phyloP scores from a whole-genome alignment of 1,140 invertebrate genomes.

The Lamellibrachia luymesi region DNA sequence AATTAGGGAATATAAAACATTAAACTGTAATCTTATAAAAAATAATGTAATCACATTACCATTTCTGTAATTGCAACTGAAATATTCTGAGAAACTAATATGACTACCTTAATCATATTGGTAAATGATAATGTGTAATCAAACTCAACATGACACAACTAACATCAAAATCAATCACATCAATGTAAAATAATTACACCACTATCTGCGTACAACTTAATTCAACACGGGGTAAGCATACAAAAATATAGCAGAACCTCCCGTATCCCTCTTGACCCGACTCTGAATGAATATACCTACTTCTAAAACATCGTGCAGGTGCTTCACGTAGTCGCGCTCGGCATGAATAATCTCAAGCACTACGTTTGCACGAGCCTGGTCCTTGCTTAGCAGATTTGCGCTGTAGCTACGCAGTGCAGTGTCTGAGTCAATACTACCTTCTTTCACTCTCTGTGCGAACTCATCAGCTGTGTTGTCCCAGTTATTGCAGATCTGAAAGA shows the following conservation, averaged over 20 bases:
- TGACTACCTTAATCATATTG: too few species aligned
- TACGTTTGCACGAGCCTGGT: conserved; percentile 73
- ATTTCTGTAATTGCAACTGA: too few species aligned
- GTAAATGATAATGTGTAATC: too few species aligned
- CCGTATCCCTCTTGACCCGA: background rate
- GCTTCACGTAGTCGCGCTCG: conserved; percentile 79
- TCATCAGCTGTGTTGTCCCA: conserved; percentile 49
- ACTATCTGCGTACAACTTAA: too few species aligned
- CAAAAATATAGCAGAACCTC: background rate
- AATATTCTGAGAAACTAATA: too few species aligned
- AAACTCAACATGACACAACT: too few species aligned
- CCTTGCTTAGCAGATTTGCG: conserved; percentile 53
- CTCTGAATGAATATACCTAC: conserved; percentile 37
- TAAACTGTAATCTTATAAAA: too few species aligned
- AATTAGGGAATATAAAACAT: too few species aligned
- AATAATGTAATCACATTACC: too few species aligned
- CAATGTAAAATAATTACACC: too few species aligned
- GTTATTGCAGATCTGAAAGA: conserved; percentile 48
- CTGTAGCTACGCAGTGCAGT: conserved; percentile 39
- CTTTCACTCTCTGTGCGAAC: conserved; percentile 30
- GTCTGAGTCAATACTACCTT: conserved; percentile 33
- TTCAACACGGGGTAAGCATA: background rate
- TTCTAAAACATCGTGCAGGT: conserved; percentile 73
- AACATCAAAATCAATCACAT: too few species aligned
- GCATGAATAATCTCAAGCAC: conserved; percentile 77